Percentiles rank a stretch among this genome's conserved stretches.
These are phyloP conservation scores for Erinaceus europaeus DNA, from an alignment of 2,113 vertebrate genomes.

Conservation along the genomic window DNA sequence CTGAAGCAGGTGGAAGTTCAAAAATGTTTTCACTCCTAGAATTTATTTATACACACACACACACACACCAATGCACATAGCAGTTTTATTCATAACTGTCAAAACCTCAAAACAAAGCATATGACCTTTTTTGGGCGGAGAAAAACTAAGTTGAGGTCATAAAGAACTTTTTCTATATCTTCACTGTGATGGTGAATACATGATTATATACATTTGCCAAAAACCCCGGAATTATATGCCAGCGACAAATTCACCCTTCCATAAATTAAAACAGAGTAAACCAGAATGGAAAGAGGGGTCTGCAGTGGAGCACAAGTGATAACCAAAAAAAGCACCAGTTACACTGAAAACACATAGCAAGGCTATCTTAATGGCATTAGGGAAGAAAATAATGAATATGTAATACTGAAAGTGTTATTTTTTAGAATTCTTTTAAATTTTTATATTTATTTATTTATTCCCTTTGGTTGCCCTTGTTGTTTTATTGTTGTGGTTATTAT, in stretches of 20 bases:
- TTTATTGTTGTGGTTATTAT: too few species aligned
- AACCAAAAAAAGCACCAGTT: not conserved
- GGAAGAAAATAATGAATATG: not conserved
- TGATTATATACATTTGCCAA: not conserved
- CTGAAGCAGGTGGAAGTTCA: not conserved
- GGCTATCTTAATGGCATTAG: not conserved
- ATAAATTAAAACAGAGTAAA: not conserved
- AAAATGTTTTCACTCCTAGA: not conserved
- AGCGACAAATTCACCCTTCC: not conserved
- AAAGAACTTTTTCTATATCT: not conserved
- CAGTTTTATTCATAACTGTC: constrained; percentile 1
- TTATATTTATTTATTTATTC: too few species aligned
- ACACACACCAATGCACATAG: not conserved
- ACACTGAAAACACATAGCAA: not conserved
- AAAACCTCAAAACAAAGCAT: not conserved
- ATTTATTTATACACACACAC: not conserved
- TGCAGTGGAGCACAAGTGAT: not conserved
- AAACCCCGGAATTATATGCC: not conserved
- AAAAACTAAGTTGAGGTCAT: not conserved
- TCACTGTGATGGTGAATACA: not conserved
- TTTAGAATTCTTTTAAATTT: too few species aligned
- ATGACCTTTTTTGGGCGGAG: not conserved
- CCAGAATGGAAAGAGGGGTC: not conserved
- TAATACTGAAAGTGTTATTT: not conserved
- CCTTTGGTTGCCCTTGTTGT: too few species aligned